A percentile compares a stretch with the other conserved stretches of the same genome.
phyloP scores from a whole-genome alignment of 2,888 invertebrate species.

The Homarus gammarus region DNA sequence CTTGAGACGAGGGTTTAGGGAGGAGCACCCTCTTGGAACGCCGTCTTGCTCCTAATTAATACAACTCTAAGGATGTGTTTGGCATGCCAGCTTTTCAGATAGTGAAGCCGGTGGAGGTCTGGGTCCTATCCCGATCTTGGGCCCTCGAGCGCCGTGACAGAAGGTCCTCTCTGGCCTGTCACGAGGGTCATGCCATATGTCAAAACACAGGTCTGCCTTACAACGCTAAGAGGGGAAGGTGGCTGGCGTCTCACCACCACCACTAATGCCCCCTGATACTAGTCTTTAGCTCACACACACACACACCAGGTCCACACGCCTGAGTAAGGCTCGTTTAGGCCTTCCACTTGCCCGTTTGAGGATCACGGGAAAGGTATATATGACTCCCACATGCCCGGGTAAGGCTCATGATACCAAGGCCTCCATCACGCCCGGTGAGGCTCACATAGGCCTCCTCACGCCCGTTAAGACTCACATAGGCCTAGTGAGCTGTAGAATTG shows the following conservation, averaged over 20 bases:
- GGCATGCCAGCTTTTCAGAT: constrained; percentile 55
- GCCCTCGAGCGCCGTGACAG: constrained; percentile 11
- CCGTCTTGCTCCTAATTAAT: constrained; percentile 66
- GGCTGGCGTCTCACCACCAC: constrained; percentile 28
- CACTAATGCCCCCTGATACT: constrained; percentile 58
- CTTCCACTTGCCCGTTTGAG: too few relatives aligned
- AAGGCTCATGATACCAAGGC: too few relatives aligned
- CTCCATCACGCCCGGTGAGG: too few relatives aligned
- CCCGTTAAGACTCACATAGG: too few relatives aligned
- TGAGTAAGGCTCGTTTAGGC: too few relatives aligned
- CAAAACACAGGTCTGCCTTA: constrained; percentile 60
- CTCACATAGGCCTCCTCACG: too few relatives aligned
- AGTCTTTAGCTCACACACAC: constrained; percentile 39
- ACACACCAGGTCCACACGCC: too few relatives aligned
- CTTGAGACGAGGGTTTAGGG: constrained; percentile 20
- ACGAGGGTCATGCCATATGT: constrained; percentile 43
- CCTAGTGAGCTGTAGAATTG: too few relatives aligned
- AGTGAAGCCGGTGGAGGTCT: constrained; percentile 49
- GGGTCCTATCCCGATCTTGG: constrained; percentile 22
- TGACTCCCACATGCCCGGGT: too few relatives aligned
- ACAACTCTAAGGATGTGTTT: constrained; percentile 64
- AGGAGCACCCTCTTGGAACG: constrained; percentile 25
- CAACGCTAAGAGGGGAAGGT: constrained; percentile 49
- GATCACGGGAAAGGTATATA: too few relatives aligned
- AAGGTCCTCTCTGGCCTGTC: constrained; percentile 32